Evolutionary conservation across 2,888 invertebrate species (phyloP), one percentile per base, ranked within the genome.

Genomic region (Idaea straminata): DNA sequence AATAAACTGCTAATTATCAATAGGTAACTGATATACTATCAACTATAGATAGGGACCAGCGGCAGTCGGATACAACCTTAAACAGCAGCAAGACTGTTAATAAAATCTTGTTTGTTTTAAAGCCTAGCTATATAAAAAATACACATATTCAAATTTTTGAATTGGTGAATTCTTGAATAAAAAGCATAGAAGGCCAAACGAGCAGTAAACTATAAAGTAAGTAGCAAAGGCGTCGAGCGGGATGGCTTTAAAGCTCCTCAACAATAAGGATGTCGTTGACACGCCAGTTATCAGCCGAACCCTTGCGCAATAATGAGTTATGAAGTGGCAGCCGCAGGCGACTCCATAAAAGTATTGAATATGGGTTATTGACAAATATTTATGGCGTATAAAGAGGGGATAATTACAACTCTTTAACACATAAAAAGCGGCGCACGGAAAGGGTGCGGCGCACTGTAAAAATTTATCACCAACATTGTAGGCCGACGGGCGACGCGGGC

Each of bases 341-440:
- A 88, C 83, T 89, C 85, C 88, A 92, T 92, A 90, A 91, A 90
- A 83, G 86, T 87, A 89, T 90, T 88, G 85, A 89, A 83, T 86
- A 88, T 84, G 86, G 89, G 88, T 89, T 91, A 91, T 91, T 92
- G 91, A 91, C 91, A 91, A 91, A 92, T 91, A 91, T 91, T 92
- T 91, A 92, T 91, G 88, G 87, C 86, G 86, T 89, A 92, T 91
- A 90, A 91, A 91, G 85, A 91, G 88, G 87, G 88, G 87, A 91
- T 92, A 92, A 92, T 92, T 92, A 92, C 90, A 92, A 91, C 91
- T 92, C 91, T 92, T 92, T 92, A 87, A 86, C 86, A 85, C 88
- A 88, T 91, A 92, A 91, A 92, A 91, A 89, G 85, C 81, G 77
- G 71, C 78, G 77, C 76, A 74, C 81, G 82, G 86, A 91, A 47